Evolutionary conservation across 2,797 vertebrate species (phyloP).

Genomic region (Spinus olivaceus): DNA sequence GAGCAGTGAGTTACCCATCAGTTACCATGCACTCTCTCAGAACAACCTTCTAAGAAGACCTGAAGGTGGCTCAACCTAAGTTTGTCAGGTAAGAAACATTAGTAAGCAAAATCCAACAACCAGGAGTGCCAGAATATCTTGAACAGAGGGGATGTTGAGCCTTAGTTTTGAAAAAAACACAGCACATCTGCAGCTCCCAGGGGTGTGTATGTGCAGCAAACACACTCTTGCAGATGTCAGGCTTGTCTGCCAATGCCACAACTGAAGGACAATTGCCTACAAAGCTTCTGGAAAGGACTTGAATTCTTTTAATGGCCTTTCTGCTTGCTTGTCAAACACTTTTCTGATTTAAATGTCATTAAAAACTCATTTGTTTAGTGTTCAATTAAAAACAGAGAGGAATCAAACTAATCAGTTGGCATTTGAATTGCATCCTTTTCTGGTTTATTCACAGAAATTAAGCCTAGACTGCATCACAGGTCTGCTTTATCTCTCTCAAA

Average conservation of each 20-base stretch:
- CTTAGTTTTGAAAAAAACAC: neutral
- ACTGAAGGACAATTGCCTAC: neutral
- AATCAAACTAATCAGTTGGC: neutral
- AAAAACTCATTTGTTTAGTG: neutral
- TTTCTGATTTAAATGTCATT: neutral
- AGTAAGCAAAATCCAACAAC: neutral
- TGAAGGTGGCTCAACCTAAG: neutral
- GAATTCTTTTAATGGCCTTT: neutral
- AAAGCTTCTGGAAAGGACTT: neutral
- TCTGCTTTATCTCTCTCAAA: neutral
- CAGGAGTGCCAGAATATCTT: neutral
- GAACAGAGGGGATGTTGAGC: neutral
- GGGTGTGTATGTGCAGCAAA: neutral
- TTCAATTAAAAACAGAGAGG: neutral
- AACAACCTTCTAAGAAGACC: neutral
- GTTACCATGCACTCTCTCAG: neutral
- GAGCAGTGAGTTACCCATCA: neutral
- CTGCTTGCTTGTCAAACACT: neutral
- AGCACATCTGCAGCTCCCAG: neutral
- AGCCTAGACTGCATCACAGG: neutral
- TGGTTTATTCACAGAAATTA: neutral
- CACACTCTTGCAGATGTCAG: neutral
- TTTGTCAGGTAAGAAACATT: neutral
- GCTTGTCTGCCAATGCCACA: neutral
- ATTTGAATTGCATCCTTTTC: neutral